Evolutionary conservation across 1,140 invertebrate genomes (phyloP).

Genomic region (Ostrea edulis): DNA sequence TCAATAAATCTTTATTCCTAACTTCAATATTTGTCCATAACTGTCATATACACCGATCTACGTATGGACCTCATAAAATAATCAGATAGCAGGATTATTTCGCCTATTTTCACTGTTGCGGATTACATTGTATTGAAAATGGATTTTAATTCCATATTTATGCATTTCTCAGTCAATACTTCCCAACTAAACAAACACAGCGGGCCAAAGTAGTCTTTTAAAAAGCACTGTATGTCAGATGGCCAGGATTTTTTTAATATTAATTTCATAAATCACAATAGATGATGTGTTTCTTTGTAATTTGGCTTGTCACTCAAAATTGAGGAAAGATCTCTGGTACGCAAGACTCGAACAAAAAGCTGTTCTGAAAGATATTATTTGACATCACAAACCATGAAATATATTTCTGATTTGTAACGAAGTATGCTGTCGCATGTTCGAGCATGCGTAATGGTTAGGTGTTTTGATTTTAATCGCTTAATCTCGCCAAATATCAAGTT

Average conservation of each 20-base stretch:
- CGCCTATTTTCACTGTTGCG: conserved; percentile 3
- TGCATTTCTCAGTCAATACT: conserved; percentile 15
- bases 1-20: conserved; percentile 32
- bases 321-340: neutral
- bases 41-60: neutral
- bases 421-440: neutral
- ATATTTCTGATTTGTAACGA: neutral
- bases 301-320: conserved; percentile 10
- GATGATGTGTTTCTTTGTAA: conserved; percentile 1
- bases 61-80: neutral
- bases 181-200: conserved; percentile 19
- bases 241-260: conserved; percentile 8
- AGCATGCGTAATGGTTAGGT: neutral
- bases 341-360: neutral
- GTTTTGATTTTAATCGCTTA: conserved; percentile 33
- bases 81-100: conserved; percentile 4
- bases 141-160: conserved; percentile 34
- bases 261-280: conserved; percentile 40
- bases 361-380: neutral
- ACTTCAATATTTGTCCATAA: conserved; percentile 1
- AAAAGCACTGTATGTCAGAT: neutral
- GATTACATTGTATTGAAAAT: conserved; percentile 20
- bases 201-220: neutral
- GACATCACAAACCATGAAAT: neutral
- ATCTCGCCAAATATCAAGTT: conserved; percentile 29